phyloP scores from a whole-genome alignment of 2,113 vertebrate genomes.

The Pleuronectes platessa region DNA sequence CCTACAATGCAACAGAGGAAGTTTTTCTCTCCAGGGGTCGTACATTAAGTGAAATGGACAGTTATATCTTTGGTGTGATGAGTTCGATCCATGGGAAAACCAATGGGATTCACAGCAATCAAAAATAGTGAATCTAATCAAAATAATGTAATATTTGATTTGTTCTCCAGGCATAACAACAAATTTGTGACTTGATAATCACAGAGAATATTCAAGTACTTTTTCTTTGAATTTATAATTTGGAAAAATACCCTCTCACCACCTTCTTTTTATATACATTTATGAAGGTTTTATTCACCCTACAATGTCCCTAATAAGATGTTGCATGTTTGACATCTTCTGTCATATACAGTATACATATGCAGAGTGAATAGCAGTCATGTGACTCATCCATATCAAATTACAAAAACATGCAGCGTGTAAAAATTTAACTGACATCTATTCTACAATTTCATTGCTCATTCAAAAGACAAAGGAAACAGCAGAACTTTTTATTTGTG shows the following conservation, averaged over 20 bases:
- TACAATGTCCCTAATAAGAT: no score
- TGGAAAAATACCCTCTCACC: no score
- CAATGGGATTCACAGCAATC: no score
- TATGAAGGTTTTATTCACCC: background rate
- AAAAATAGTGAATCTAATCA: background rate
- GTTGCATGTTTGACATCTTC: background rate
- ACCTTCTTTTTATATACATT: no score
- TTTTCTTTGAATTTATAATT: no score
- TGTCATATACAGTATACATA: background rate
- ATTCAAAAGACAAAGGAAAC: constrained; percentile 4
- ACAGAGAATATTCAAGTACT: background rate
- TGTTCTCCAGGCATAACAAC: background rate
- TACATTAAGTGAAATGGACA: no score
- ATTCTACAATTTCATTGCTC: background rate
- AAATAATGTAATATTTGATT: background rate
- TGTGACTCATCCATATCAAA: constrained; percentile 14
- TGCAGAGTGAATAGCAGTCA: background rate
- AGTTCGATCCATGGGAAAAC: no score
- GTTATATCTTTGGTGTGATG: no score
- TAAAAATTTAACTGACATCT: constrained; percentile 3
- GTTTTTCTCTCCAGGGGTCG: no score
- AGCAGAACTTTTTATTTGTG: no score
- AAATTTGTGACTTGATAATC: background rate
- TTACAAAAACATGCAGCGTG: background rate
- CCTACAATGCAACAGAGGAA: no score